Conservation (phyloP, 2,113 vertebrate genomes). For the Butorides virescens region DNA sequence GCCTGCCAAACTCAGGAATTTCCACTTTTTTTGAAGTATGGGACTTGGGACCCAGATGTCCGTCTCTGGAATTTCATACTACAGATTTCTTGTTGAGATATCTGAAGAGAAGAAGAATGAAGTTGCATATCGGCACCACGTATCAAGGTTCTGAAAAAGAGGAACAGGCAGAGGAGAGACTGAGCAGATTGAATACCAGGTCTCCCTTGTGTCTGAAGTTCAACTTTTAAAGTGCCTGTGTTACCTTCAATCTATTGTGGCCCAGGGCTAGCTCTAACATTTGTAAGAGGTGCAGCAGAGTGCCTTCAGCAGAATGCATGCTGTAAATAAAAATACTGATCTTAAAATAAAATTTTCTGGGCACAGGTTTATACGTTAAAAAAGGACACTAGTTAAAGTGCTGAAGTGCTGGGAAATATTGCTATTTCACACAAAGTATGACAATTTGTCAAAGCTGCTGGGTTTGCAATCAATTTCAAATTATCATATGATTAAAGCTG, state of each 20-base stretch:
- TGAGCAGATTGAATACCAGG: not conserved
- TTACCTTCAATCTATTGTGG: not conserved
- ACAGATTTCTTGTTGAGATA: not conserved
- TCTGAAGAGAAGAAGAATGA: not conserved
- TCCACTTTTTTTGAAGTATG: not conserved
- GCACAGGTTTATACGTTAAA: not conserved
- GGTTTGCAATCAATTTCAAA: not conserved
- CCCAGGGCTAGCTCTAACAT: not conserved
- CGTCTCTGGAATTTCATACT: not conserved
- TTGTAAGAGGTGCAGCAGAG: not conserved
- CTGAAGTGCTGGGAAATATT: not conserved
- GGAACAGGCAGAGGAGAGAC: not conserved
- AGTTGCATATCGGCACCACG: fast-evolving
- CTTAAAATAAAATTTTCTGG: not conserved
- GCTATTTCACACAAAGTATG: not conserved
- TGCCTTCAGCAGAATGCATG: not conserved
- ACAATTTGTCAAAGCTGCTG: not conserved
- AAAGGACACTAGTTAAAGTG: not conserved
- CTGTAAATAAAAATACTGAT: not conserved
- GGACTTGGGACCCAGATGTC: not conserved
- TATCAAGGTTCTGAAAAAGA: not conserved
- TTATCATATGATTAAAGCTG: not conserved
- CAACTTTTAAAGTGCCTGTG: not conserved
- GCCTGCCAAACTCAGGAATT: not conserved
- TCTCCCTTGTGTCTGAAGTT: not conserved